Conservation (phyloP, 2,888 invertebrate genomes). For the Dolichopus griseipennis region DNA sequence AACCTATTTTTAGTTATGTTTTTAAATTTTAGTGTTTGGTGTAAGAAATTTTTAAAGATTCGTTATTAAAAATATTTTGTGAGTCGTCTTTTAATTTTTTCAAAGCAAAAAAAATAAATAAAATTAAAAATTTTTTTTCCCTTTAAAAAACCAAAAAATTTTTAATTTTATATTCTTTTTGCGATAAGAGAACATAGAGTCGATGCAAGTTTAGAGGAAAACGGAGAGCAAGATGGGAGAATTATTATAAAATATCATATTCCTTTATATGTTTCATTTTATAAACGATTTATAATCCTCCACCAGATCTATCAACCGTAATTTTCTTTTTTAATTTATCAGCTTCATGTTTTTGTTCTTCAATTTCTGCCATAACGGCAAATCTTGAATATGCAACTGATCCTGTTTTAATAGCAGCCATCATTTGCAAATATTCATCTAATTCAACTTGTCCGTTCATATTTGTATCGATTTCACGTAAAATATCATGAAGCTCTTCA, state of each 20-base stretch:
- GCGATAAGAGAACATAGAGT: neutral
- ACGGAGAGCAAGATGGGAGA: neutral
- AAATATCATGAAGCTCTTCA: constrained; percentile 93
- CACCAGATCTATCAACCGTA: constrained; percentile 89
- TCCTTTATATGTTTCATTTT: too few relatives aligned
- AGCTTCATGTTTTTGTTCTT: constrained; percentile 73
- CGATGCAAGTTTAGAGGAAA: neutral
- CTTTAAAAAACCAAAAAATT: neutral
- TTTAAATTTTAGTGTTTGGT: too few relatives aligned
- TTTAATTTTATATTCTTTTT: neutral
- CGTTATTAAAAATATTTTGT: too few relatives aligned
- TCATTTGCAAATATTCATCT: constrained; percentile 99
- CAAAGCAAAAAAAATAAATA: neutral
- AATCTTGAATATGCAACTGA: constrained; percentile 92
- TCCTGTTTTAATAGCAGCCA: constrained; percentile 96
- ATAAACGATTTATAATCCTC: constrained; percentile 63
- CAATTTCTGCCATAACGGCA: constrained; percentile 88
- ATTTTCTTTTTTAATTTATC: constrained; percentile 69
- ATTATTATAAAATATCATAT: neutral
- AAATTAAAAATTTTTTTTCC: too few relatives aligned
- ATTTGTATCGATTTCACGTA: constrained; percentile 96
- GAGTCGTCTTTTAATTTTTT: neutral
- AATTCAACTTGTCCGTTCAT: constrained; percentile 99
- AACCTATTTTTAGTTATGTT: too few relatives aligned
- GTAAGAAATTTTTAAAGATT: too few relatives aligned